Percentiles rank a stretch among this genome's conserved stretches.
Evolutionary conservation across 1,140 invertebrate species (phyloP).

Genomic region (Tetramorium parvispinum): DNA sequence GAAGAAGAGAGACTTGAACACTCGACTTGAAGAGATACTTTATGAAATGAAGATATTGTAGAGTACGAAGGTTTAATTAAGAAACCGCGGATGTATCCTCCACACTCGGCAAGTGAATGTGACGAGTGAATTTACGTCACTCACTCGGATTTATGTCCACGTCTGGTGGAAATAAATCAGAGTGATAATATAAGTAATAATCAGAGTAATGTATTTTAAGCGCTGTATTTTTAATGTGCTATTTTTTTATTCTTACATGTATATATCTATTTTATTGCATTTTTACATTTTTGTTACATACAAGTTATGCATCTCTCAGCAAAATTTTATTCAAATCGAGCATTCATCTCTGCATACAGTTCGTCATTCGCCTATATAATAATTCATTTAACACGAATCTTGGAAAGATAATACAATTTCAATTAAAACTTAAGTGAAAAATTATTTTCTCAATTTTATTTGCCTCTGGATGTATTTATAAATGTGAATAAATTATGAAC

Average conservation of each 20-base stretch:
- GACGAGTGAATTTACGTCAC: constrained; percentile 36
- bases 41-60: constrained; percentile 13
- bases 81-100: constrained; percentile 5
- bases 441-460: not conserved
- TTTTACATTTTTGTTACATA: not conserved
- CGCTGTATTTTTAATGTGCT: not conserved
- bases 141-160: not conserved
- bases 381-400: not conserved
- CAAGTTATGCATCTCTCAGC: not conserved
- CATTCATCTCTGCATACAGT: not conserved
- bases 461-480: not conserved
- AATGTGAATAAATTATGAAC: too few relatives aligned
- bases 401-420: not conserved
- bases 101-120: not conserved
- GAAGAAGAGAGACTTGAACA: not conserved
- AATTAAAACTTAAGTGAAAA: not conserved
- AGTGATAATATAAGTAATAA: not conserved
- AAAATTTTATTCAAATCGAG: not conserved
- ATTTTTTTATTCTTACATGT: not conserved
- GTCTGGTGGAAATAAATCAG: not conserved
- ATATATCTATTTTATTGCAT: not conserved
- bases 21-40: not conserved
- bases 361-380: not conserved
- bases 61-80: constrained; percentile 51
- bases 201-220: not conserved